Evolutionary conservation across 2,888 invertebrate species (phyloP).

Genomic region (Nomada goodeniana): DNA sequence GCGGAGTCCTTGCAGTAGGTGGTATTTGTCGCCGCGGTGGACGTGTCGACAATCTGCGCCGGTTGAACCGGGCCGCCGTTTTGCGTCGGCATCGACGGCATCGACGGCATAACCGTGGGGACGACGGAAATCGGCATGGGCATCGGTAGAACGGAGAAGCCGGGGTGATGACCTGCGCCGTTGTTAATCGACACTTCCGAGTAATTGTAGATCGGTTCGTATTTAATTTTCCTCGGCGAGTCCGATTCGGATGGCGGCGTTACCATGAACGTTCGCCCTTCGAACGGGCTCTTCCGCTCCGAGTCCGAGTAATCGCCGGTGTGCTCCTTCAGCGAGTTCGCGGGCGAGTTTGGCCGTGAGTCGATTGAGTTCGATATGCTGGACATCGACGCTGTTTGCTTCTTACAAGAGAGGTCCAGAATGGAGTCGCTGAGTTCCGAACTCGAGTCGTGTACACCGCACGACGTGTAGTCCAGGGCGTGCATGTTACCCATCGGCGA

Average conservation of each 20-base stretch:
- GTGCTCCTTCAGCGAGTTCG: conserved; percentile 45
- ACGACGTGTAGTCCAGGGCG: conserved; percentile 66
- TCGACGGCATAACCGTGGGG: conserved; percentile 33
- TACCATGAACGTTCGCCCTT: conserved; percentile 69
- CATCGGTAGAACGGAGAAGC: conserved; percentile 49
- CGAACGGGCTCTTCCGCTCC: conserved; percentile 73
- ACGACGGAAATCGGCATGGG: conserved; percentile 45
- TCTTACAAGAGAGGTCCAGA: conserved; percentile 78
- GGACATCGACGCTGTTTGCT: conserved; percentile 5
- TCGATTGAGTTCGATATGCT: conserved; percentile 17
- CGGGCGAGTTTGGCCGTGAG: conserved; percentile 49
- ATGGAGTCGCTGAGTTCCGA: conserved; percentile 60
- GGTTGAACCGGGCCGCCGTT: conserved; percentile 20
- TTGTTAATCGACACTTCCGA: neutral
- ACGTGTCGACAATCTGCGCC: conserved; percentile 43
- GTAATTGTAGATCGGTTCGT: conserved; percentile 65
- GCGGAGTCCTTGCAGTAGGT: conserved; percentile 33
- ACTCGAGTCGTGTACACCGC: neutral
- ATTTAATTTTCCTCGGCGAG: conserved; percentile 73
- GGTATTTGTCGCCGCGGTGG: conserved; percentile 42
- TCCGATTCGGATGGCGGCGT: conserved; percentile 79
- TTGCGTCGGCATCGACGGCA: conserved; percentile 12
- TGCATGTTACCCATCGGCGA: neutral
- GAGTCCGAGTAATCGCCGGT: conserved; percentile 9
- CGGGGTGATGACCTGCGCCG: neutral